Evolutionary conservation across 2,797 vertebrate species (phyloP).

Genomic region (Poeciliopsis gracilis): DNA sequence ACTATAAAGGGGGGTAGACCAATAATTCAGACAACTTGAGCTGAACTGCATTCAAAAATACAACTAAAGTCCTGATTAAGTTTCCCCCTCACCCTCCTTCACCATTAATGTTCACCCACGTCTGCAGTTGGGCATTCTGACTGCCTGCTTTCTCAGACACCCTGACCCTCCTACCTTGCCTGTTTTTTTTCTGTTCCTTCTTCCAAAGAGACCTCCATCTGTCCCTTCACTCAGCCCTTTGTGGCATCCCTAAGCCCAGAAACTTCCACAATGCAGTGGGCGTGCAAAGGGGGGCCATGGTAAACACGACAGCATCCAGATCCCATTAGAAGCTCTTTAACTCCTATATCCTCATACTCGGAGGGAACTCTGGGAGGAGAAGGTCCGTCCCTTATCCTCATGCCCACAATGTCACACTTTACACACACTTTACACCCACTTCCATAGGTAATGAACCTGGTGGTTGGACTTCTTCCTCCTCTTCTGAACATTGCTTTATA

Average conservation of each 20-base stretch:
- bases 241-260: slow-evolving; percentile 79
- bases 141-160: slow-evolving; percentile 63
- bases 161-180: slow-evolving; percentile 78
- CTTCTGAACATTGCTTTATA: slow-evolving; percentile 12
- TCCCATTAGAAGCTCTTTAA: slow-evolving; percentile 89
- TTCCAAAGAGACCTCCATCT: slow-evolving; percentile 84
- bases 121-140: slow-evolving; percentile 48
- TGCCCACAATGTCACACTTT: slow-evolving; percentile 75
- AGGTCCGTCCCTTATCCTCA: slow-evolving; percentile 65
- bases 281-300: slow-evolving; percentile 78
- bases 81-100: slow-evolving; percentile 53
- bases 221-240: slow-evolving; percentile 83
- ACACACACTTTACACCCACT: slow-evolving; percentile 68
- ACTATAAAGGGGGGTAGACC: slow-evolving; percentile 25
- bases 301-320: slow-evolving; percentile 85
- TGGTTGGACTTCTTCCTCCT: slow-evolving; percentile 20
- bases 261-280: slow-evolving; percentile 84
- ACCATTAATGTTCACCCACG: slow-evolving; percentile 53
- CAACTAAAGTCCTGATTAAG: slow-evolving; percentile 52
- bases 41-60: slow-evolving; percentile 44
- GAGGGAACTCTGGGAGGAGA: slow-evolving; percentile 73
- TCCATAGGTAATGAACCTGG: slow-evolving; percentile 68
- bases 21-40: slow-evolving; percentile 29
- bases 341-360: slow-evolving; percentile 79
- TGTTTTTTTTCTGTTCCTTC: slow-evolving; percentile 76